These are phyloP conservation scores for Hyperoplus immaculatus DNA, from an alignment of 2,797 vertebrate species.

Conservation along the genomic window DNA sequence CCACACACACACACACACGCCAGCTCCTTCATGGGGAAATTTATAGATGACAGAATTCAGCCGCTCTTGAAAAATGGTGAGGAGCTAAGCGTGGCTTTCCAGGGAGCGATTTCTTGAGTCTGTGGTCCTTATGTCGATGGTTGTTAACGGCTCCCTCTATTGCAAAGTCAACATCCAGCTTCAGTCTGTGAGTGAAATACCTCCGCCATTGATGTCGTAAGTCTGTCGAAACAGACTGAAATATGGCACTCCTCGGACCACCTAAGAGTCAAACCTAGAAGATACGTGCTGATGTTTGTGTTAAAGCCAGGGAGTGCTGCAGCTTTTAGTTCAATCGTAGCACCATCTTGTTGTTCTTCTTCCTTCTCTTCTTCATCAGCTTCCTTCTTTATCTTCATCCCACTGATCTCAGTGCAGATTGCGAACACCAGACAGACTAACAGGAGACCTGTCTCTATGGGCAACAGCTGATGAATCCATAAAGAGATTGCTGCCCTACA, in stretches of 20 bases:
- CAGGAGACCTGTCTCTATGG: conserved; percentile 18
- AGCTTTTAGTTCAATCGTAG: conserved; percentile 50
- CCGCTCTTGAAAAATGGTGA: conserved; percentile 68
- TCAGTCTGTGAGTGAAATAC: conserved; percentile 72
- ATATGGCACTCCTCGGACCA: conserved; percentile 73
- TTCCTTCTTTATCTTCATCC: conserved; percentile 21
- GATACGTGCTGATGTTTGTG: conserved; percentile 73
- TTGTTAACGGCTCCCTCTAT: conserved; percentile 77
- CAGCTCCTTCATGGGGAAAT: conserved; percentile 65
- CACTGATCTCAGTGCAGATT: conserved; percentile 19
- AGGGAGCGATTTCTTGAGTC: conserved; percentile 75
- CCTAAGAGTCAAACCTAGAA: conserved; percentile 65
- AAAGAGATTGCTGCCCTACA: conserved; percentile 53
- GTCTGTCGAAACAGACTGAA: conserved; percentile 73
- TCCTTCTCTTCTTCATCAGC: background rate
- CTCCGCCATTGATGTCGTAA: conserved; percentile 68
- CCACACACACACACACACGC: conserved; percentile 25
- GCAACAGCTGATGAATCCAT: conserved; percentile 65
- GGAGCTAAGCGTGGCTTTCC: conserved; percentile 69
- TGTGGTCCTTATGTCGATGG: conserved; percentile 73
- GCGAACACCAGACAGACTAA: conserved; percentile 11
- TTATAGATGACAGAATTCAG: conserved; percentile 73
- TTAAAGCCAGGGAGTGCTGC: conserved; percentile 57
- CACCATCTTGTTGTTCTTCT: conserved; percentile 11
- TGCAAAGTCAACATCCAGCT: conserved; percentile 81